phyloP scores from a whole-genome alignment of 2,113 vertebrate species.

The Neomonachus schauinslandi region DNA sequence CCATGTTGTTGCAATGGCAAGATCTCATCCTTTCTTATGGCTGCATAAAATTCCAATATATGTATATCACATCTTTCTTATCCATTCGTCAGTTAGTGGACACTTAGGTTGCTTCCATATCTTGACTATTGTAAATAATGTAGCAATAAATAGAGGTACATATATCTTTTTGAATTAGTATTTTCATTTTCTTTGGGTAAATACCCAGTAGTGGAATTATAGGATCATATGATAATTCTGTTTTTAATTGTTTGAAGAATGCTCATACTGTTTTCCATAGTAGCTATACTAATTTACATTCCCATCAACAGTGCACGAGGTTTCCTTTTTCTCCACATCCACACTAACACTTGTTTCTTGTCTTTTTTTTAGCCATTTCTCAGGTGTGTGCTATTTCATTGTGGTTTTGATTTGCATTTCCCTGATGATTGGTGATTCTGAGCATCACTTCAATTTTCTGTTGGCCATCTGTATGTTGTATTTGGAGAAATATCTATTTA shows the following conservation, averaged over 20 bases:
- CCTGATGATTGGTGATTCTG: neutral
- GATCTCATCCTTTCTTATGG: neutral
- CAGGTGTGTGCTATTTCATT: neutral
- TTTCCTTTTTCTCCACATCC: neutral
- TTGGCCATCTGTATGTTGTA: neutral
- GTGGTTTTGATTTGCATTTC: neutral
- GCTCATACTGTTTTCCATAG: neutral
- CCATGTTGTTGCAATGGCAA: neutral
- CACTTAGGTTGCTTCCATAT: neutral
- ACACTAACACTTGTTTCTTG: neutral
- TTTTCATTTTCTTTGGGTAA: neutral
- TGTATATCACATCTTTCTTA: neutral
- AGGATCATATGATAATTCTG: neutral
- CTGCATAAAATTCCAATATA: neutral
- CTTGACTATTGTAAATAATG: neutral
- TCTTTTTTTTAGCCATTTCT: neutral
- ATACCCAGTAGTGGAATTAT: neutral
- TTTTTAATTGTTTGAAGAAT: neutral
- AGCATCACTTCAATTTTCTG: neutral
- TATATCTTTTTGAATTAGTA: neutral
- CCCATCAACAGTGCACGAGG: neutral
- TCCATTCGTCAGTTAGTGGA: neutral
- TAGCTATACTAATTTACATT: neutral
- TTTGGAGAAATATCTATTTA: neutral
- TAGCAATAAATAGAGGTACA: neutral